Percentiles rank a stretch among this genome's conserved stretches.
Conservation (phyloP, 2,113 vertebrate species). For the Brachionichthys hirsutus region DNA sequence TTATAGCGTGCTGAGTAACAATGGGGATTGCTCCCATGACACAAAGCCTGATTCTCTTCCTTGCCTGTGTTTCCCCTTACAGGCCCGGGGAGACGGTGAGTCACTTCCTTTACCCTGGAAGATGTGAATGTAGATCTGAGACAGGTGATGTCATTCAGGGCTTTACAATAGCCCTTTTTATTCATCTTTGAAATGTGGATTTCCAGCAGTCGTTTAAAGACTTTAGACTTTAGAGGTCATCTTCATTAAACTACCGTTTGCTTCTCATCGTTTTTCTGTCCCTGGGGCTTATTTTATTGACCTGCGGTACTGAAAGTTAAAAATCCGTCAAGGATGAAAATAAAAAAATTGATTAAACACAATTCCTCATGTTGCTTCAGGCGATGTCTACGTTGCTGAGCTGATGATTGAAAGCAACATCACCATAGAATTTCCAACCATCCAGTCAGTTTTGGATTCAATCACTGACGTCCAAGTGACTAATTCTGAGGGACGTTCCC, state of each 20-base stretch:
- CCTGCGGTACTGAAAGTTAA: background rate
- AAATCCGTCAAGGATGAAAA: too few species aligned
- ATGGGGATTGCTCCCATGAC: too few species aligned
- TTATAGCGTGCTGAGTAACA: too few species aligned
- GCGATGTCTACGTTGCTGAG: conserved; percentile 45
- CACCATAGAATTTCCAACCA: conserved; percentile 23
- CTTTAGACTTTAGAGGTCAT: too few species aligned
- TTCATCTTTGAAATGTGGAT: too few species aligned
- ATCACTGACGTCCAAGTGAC: fast-evolving
- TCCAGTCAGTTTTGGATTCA: conserved; percentile 16
- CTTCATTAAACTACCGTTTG: too few species aligned
- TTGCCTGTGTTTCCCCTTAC: conserved; percentile 17
- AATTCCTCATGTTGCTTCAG: background rate
- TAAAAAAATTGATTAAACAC: background rate
- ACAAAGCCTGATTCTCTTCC: conserved; percentile 4
- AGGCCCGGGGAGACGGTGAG: conserved; percentile 45
- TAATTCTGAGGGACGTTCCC: fast-evolving
- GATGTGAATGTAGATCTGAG: too few species aligned
- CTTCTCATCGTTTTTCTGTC: too few species aligned
- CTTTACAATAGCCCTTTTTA: too few species aligned
- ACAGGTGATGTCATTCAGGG: background rate
- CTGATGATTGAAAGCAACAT: conserved; percentile 68
- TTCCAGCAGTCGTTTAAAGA: too few species aligned
- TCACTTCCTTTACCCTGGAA: background rate
- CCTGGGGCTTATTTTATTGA: background rate